These are phyloP conservation scores for Leuciscus waleckii DNA, from an alignment of 2,797 vertebrate species.

Conservation along the genomic window DNA sequence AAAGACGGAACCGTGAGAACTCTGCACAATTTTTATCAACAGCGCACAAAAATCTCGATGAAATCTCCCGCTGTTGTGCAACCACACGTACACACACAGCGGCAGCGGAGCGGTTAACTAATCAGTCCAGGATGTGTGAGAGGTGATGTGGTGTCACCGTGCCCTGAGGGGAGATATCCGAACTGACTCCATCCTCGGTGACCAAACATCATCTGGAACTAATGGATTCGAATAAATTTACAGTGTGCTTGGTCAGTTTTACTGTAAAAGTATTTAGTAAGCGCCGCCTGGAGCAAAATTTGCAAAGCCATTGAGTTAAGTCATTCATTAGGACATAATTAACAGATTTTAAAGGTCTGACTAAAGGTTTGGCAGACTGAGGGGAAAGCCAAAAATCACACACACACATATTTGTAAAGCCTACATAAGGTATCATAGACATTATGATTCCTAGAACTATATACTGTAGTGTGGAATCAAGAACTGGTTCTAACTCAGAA, in stretches of 20 bases:
- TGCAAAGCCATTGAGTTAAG: slow-evolving; percentile 41
- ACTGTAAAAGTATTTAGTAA: slow-evolving; percentile 55
- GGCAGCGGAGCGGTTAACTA: slow-evolving; percentile 47
- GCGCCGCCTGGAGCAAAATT: slow-evolving; percentile 41
- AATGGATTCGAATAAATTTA: slow-evolving; percentile 43
- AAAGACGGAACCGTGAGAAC: slow-evolving; percentile 15
- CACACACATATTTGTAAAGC: neutral
- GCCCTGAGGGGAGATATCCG: slow-evolving; percentile 45
- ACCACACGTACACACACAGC: slow-evolving; percentile 17
- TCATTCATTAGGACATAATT: slow-evolving; percentile 59
- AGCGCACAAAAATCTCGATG: slow-evolving; percentile 26
- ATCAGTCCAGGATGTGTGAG: slow-evolving; percentile 59
- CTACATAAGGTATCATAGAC: neutral
- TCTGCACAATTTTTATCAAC: neutral
- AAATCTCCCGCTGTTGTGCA: slow-evolving; percentile 16
- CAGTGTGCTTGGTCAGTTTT: slow-evolving; percentile 45
- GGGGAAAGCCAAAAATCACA: slow-evolving; percentile 43
- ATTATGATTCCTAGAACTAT: neutral
- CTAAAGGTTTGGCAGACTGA: slow-evolving; percentile 30
- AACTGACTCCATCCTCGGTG: slow-evolving; percentile 48
- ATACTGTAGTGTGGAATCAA: neutral
- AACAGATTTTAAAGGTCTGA: slow-evolving; percentile 49
- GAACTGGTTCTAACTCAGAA: neutral
- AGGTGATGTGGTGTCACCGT: slow-evolving; percentile 51
- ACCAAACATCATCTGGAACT: slow-evolving; percentile 53